Evolutionary conservation across 2,797 vertebrate genomes (phyloP), one percentile per base, ranked within the genome.

Genomic region (Avahi laniger): DNA sequence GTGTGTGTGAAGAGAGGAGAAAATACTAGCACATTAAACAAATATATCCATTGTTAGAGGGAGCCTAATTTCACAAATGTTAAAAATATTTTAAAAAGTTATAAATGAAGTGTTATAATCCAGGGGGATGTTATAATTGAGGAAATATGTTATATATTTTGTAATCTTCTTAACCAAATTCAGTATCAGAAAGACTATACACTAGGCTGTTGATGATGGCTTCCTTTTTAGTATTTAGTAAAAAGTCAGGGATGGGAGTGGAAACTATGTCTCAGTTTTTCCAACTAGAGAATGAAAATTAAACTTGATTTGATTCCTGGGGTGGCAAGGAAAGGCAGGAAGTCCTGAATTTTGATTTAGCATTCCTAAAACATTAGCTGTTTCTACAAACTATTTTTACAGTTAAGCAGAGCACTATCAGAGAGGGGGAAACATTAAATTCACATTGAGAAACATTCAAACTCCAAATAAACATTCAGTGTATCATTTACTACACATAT

Each of bases 391-490:
- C 2, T 18, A 78, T 57, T 43, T 76, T 57, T 91, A 46, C 50
- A 43, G 46, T 72, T 86, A 92, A 89, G 75, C 43, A 83, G n/a
- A 61, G n/a, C 38, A 43, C 46, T 80, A 20, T 48, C 67, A 2
- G 8, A 10, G 48, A 91, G 5, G 7, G 5, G n/a, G 70, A 83
- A 38, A 38, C 50, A 85, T 83, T 26, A 72, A 80, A 84, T 70
- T 92, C 50, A 59, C 28, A 79, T 59, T 70, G 43, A 93, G 57
- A 86, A 65, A 81, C 7, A 89, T 80, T 80, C 4, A 97, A 69
- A 93, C 92, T 93, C 94, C 93, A 98, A 98, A 96, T 97, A 98
- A 96, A 94, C 79, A 97, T 97, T 97, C 96, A 97, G 96, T 97
- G 97, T 97, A 96, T 94, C 93, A 85, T 97, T 97, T 97, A 95